Evolutionary conservation across 2,797 vertebrate species (phyloP).

Genomic region (Sciurus vulgaris): DNA sequence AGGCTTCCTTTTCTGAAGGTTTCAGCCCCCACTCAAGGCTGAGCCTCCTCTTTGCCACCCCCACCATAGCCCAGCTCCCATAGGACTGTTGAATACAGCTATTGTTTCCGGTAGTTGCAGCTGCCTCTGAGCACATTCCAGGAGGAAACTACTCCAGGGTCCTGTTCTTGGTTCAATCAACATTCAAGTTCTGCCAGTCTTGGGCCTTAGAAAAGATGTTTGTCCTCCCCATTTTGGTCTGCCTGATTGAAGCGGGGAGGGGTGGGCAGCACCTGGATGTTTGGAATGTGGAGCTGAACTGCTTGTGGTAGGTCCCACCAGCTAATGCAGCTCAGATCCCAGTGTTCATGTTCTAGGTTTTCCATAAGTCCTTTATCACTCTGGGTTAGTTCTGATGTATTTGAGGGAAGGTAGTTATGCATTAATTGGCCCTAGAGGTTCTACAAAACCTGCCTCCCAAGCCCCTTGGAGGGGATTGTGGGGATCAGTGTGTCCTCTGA

Average conservation of each 20-base stretch:
- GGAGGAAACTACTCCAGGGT: slow-evolving; percentile 38
- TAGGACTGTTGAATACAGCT: slow-evolving; percentile 69
- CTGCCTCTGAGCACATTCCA: slow-evolving; percentile 77
- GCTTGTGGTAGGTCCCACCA: neutral
- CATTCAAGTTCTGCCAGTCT: neutral
- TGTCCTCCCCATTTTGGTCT: neutral
- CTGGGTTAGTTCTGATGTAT: neutral
- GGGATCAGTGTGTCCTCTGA: neutral
- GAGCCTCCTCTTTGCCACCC: slow-evolving; percentile 4
- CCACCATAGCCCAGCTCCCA: neutral
- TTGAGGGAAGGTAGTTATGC: neutral
- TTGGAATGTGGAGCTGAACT: neutral
- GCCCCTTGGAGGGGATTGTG: neutral
- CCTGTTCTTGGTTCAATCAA: neutral
- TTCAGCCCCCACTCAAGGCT: neutral
- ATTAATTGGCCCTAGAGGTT: neutral
- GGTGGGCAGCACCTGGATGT: neutral
- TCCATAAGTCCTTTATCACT: neutral
- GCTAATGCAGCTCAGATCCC: neutral
- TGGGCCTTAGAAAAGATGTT: slow-evolving; percentile 17
- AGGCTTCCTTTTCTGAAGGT: neutral
- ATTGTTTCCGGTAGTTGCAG: slow-evolving; percentile 75
- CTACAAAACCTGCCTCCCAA: neutral
- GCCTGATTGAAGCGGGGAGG: neutral
- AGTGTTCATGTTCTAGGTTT: neutral